Percentiles rank a stretch among this genome's conserved stretches.
Conservation (phyloP, 2,113 vertebrate species). For the Coptodon bakossiorum region DNA sequence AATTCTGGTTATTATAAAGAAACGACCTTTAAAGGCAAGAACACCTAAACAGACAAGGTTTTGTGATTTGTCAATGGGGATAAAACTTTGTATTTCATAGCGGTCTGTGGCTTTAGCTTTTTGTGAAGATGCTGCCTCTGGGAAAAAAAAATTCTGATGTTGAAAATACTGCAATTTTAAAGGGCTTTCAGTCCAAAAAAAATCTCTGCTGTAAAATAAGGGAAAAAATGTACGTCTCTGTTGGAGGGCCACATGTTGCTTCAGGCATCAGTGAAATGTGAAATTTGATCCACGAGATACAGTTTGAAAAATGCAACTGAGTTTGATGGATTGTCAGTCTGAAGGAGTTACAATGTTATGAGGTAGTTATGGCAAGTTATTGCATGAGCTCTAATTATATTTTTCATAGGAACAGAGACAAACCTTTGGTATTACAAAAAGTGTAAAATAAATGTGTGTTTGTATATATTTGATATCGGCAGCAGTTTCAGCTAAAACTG, state of each 20-base stretch:
- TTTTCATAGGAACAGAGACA: not conserved
- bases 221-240: not conserved
- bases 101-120: not conserved
- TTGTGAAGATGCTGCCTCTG: not conserved
- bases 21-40: not conserved
- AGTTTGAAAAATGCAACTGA: not conserved
- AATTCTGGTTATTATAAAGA: not conserved
- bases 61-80: not conserved
- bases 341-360: not conserved
- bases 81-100: not conserved
- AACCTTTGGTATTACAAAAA: not conserved
- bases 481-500: not conserved
- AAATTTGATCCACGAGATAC: not conserved
- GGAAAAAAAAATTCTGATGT: not conserved
- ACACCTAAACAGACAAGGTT: not conserved
- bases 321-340: not conserved
- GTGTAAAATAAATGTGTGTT: not conserved
- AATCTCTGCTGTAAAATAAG: not conserved
- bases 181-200: not conserved
- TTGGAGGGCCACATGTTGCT: not conserved
- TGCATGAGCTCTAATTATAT: not conserved
- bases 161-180: not conserved
- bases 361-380: not conserved
- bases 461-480: not conserved
- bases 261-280: not conserved